Base-by-base conservation (phyloP, 2,888 invertebrate genomes). In the Clepsis dumicolana region DNA sequence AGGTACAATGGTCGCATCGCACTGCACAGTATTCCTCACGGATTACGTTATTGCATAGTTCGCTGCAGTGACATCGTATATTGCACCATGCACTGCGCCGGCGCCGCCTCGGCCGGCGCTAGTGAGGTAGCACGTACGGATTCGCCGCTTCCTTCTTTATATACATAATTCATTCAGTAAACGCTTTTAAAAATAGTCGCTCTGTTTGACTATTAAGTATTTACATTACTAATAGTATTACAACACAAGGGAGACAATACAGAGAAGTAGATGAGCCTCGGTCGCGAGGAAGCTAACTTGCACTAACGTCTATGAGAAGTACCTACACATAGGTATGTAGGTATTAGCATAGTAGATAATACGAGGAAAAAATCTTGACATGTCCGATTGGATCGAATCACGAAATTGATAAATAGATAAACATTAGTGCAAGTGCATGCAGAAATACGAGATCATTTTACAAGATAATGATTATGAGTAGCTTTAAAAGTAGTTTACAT, bases 161-260 rank as follows among this genome's bases (percentile, higher is more conserved):
- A 79, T 83, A 83, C 80, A 81, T 76, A 79, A 76, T 77, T 73
- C 75, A 74, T 48, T 60, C n/a, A 57, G 59, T 59, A 59, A 35
- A 57, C 44, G 57, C 69, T 71, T 80, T 86, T 81, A 80, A 87
- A 87, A 87, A 86, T 84, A 87, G 78, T 79, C 76, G 75, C 82
- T 88, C 85, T 86, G 82, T 75, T 69, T 67, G 44, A 54, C 54
- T 69, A 65, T 64, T 35, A n/a, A n/a, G n/a, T 68, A 68, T 64
- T 35, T 68, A 68, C 68, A 68, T 53, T 24, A 25, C 21, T 56
- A 56, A 29, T 50, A 24, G 48, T 62, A 10, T 35, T 67, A 56
- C n/a, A 50, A 29, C 56, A 57, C 56, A 56, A 25, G 54, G 44
- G 18, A 56, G 32, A 62, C n/a, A 25, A 44, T 38, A 61, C 29